phyloP scores from a whole-genome alignment of 2,113 vertebrate species.

The Rhinolophus ferrumequinum region DNA sequence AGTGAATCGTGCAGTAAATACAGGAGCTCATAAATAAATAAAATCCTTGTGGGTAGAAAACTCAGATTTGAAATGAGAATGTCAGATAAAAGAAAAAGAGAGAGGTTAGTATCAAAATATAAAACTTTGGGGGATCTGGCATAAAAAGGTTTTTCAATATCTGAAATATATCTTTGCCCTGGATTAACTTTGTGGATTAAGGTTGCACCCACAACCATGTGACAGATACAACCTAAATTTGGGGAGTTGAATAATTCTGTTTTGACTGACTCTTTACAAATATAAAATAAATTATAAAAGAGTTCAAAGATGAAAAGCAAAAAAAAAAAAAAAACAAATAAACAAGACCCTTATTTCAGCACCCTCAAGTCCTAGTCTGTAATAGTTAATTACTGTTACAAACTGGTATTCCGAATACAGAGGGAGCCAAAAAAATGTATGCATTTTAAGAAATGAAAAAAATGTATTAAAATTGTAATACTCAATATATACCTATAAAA shows the following conservation, averaged over 20 bases:
- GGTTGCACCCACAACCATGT: background rate
- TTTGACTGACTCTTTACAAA: background rate
- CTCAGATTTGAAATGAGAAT: slow-evolving; percentile 20
- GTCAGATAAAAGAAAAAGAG: background rate
- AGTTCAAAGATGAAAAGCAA: background rate
- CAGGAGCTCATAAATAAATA: slow-evolving; percentile 33
- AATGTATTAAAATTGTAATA: too few relatives aligned
- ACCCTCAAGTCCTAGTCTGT: background rate
- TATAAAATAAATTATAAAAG: background rate
- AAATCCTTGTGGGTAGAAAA: background rate
- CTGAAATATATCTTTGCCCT: background rate
- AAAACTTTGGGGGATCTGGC: background rate
- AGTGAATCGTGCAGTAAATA: slow-evolving; percentile 44
- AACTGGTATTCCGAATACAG: background rate
- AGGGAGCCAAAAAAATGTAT: too few relatives aligned
- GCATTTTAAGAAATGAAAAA: too few relatives aligned
- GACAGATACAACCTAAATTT: background rate
- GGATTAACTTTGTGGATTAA: too few relatives aligned
- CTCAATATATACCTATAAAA: too few relatives aligned
- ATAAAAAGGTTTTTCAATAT: background rate
- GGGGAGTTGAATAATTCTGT: background rate
- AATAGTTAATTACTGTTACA: background rate
- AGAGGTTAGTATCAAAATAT: background rate
- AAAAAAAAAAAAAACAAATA: too few relatives aligned
- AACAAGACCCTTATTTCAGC: background rate